Evolutionary conservation across 2,113 vertebrate species (phyloP).

Genomic region (Brachirus orientalis): DNA sequence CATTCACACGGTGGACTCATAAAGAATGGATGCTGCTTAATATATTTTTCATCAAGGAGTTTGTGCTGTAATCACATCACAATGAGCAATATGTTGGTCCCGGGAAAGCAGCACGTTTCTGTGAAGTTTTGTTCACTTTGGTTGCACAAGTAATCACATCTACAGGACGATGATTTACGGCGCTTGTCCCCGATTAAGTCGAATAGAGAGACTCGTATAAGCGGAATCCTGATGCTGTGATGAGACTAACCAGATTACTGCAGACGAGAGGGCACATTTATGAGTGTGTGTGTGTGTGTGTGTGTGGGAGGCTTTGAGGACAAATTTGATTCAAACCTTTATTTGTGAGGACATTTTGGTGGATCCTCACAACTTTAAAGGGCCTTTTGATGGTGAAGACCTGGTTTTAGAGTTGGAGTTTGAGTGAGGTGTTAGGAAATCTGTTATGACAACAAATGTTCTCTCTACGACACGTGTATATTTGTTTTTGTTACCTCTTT

Average conservation of each 20-base stretch:
- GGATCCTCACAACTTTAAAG: too few relatives aligned
- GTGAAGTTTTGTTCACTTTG: constrained; percentile 18
- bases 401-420: too few relatives aligned
- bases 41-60: constrained; percentile 50
- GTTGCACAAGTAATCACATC: constrained; percentile 25
- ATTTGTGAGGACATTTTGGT: too few relatives aligned
- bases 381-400: too few relatives aligned
- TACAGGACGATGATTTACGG: constrained; percentile 46
- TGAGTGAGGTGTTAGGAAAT: too few relatives aligned
- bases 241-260: constrained; percentile 21
- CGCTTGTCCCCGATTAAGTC: constrained; percentile 41
- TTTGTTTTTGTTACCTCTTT: too few relatives aligned
- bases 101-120: constrained; percentile 1
- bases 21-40: constrained; percentile 50
- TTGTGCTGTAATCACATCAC: constrained; percentile 43
- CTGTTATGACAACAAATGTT: too few relatives aligned
- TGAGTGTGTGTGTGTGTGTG: constrained; percentile 5
- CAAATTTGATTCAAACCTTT: too few relatives aligned
- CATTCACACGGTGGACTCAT: constrained; percentile 42
- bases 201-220: constrained; percentile 31
- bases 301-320: neutral
- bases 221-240: constrained; percentile 23
- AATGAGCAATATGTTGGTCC: constrained; percentile 18
- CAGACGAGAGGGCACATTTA: neutral
- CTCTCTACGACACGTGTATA: too few relatives aligned